These are phyloP conservation scores for Asbolus verrucosus DNA, from an alignment of 1,140 invertebrate genomes.

Conservation along the genomic window DNA sequence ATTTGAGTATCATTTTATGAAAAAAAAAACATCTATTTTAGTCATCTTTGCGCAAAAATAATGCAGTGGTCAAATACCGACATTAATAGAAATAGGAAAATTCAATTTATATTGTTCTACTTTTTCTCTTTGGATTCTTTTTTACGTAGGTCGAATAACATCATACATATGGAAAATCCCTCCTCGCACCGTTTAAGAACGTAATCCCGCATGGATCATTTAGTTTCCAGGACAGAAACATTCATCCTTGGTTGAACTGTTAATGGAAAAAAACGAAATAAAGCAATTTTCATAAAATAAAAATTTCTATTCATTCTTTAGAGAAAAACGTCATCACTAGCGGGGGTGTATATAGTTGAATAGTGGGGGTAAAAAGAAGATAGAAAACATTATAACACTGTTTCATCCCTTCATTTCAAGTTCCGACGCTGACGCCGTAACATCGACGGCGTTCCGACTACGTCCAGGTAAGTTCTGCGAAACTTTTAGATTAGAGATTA, in stretches of 20 bases:
- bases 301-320: constrained; percentile 24
- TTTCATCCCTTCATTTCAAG: constrained; percentile 50
- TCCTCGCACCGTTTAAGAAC: constrained; percentile 13
- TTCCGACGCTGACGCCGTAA: constrained; percentile 39
- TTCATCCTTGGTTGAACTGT: constrained; percentile 17
- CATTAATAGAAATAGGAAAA: too few relatives aligned
- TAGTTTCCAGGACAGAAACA: constrained; percentile 28
- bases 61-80: too few relatives aligned
- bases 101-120: background rate
- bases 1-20: too few relatives aligned
- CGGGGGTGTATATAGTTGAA: constrained; percentile 45
- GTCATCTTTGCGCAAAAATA: too few relatives aligned
- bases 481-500: constrained; percentile 9
- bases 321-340: constrained; percentile 22
- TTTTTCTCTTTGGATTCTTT: background rate
- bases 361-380: constrained; percentile 46
- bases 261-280: constrained; percentile 19
- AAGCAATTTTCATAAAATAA: constrained; percentile 42
- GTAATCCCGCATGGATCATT: constrained; percentile 27
- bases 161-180: constrained; percentile 28
- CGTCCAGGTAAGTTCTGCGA: constrained; percentile 10
- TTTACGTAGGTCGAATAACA: background rate
- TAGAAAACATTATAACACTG: constrained; percentile 43
- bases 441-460: constrained; percentile 44
- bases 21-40: too few relatives aligned